Conservation (phyloP, 2,888 invertebrate genomes). For the Sisyra nigra region DNA sequence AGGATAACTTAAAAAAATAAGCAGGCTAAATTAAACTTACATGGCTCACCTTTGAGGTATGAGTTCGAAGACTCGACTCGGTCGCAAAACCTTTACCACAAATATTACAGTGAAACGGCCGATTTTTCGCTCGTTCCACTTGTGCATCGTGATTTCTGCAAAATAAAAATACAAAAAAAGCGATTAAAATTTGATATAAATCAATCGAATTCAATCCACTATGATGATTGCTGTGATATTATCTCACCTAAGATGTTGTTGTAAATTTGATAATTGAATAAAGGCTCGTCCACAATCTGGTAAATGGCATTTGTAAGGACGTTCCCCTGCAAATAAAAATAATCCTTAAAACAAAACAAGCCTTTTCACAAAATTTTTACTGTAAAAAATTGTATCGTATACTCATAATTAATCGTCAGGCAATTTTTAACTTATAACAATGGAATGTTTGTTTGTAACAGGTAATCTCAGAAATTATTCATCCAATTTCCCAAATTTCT, state of each 20-base stretch:
- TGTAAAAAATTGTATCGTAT: no score
- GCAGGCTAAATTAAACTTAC: constrained; percentile 27
- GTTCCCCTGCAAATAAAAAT: constrained; percentile 57
- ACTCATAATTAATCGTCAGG: no score
- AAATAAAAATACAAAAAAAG: not conserved
- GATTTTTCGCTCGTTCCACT: constrained; percentile 84
- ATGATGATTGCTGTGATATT: not conserved
- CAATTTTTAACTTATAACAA: no score
- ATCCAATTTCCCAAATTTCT: no score
- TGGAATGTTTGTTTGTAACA: no score
- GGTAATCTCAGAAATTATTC: no score
- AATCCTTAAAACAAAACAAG: no score
- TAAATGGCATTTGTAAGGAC: constrained; percentile 92
- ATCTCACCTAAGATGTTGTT: constrained; percentile 65
- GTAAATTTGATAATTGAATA: constrained; percentile 90
- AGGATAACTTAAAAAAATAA: constrained; percentile 15
- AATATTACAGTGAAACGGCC: constrained; percentile 90
- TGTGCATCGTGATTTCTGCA: constrained; percentile 78
- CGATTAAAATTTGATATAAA: not conserved
- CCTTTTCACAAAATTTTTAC: no score
- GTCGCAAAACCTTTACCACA: constrained; percentile 95
- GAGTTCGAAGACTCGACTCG: constrained; percentile 86
- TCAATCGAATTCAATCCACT: not conserved
- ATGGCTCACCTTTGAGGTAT: constrained; percentile 91
- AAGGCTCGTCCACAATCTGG: constrained; percentile 92